Evolutionary conservation across 2,888 invertebrate species (phyloP), one percentile per base, ranked within the genome.

Genomic region (Torymus tubicola): DNA sequence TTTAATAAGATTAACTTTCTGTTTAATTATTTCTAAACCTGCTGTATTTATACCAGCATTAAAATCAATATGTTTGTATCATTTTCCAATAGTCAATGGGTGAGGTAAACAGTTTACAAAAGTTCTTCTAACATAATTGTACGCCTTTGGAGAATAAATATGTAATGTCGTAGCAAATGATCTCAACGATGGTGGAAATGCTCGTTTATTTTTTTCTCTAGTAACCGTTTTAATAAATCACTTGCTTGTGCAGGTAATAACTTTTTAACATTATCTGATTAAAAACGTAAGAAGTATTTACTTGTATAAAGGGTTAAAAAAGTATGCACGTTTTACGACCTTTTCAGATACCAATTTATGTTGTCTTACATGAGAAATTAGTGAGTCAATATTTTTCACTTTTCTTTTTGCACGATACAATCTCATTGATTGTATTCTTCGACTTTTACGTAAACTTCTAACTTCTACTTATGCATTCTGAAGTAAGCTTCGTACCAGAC

Each of bases 1-100:
- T 50, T 60, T 21, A 8, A 3, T 42, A 16, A 12, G 24, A 4
- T 69, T 18, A 11, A 50, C 31, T 68, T 72, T 74, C 53, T 42
- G 52, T 80, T 67, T 64, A 8, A 78, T 2, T 18, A 61, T 55
- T 31, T 68, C 8, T 0, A 73, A 24, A 53, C 55, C 2, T 16
- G 68, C 73, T 2, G 61, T n/a, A 60, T 65, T 81, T 2, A 82
- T 72, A 8, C 82, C 82, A 21, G 80, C 76, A 12, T 52, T 52
- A 42, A 70, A 73, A 64, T 82, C 21, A 5, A 74, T 73, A 21
- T 73, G 55, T n/a, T 31, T 18, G 55, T 82, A 82, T 11, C 53
- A 53, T 53, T 53, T 53, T 53, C 13, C 12, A 53, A 53, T 53
- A 13, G 53, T 53, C 12, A 53, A 11, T 2, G 53, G 53, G 14